A percentile compares a stretch with the other conserved stretches of the same genome.
Evolutionary conservation across 2,113 vertebrate species (phyloP).

Genomic region (Scortum barcoo): DNA sequence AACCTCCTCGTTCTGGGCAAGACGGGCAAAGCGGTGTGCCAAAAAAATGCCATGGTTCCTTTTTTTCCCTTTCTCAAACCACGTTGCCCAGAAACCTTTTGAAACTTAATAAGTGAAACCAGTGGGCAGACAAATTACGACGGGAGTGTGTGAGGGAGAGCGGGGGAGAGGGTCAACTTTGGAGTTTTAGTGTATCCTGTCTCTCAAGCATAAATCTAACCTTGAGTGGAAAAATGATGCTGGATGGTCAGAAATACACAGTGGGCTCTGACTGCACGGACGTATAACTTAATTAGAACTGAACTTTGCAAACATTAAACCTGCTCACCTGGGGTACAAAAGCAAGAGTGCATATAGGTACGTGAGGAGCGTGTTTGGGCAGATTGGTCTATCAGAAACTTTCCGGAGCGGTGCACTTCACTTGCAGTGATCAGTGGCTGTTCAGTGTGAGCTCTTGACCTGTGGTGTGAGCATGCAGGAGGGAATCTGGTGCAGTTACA

Average conservation of each 20-base stretch:
- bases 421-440: conserved; percentile 30
- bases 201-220: conserved; percentile 71
- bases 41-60: conserved; percentile 86
- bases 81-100: conserved; percentile 88
- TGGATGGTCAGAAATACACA: conserved; percentile 44
- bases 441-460: conserved; percentile 58
- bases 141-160: conserved; percentile 57
- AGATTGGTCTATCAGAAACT: not conserved
- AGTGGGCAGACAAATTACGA: conserved; percentile 84
- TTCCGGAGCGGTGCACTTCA: conserved; percentile 30
- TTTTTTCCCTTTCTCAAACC: conserved; percentile 76
- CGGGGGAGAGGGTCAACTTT: conserved; percentile 56
- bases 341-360: not conserved
- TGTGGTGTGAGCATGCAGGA: not conserved
- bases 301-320: conserved; percentile 1
- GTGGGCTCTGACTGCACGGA: not conserved
- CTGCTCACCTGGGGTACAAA: not conserved
- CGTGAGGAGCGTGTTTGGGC: not conserved
- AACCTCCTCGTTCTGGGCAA: conserved; percentile 87
- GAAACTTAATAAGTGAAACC: conserved; percentile 88
- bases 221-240: conserved; percentile 48
- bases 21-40: conserved; percentile 81
- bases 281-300: not conserved
- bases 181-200: conserved; percentile 74
- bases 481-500: conserved; percentile 54